Conservation (phyloP, 2,113 vertebrate genomes). For the Ascaphus truei region DNA sequence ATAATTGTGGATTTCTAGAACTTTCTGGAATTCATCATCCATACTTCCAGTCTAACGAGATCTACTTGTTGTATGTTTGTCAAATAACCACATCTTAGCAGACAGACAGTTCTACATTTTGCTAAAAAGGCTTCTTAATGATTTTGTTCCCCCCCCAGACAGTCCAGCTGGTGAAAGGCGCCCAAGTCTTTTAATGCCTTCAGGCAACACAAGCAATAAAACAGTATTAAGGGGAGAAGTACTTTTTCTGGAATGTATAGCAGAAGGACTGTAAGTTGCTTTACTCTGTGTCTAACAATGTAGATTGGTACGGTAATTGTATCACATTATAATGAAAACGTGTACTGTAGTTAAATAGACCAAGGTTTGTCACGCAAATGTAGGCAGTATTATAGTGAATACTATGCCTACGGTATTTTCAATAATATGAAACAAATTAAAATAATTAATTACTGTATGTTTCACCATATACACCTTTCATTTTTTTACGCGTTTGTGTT, state of each 20-base stretch:
- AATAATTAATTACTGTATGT: no score
- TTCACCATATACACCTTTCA: no score
- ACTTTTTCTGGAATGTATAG: slow-evolving; percentile 90
- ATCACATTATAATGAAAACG: no score
- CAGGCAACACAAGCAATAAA: slow-evolving; percentile 74
- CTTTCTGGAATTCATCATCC: not conserved
- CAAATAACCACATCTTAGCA: not conserved
- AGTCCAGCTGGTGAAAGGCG: slow-evolving; percentile 73
- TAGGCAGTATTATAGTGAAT: no score
- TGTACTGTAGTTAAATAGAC: no score
- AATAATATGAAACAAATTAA: no score
- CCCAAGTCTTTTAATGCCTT: slow-evolving; percentile 81
- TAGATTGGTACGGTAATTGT: no score
- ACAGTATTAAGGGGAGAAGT: slow-evolving; percentile 84
- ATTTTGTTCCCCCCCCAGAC: slow-evolving; percentile 61
- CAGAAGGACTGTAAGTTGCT: slow-evolving; percentile 88
- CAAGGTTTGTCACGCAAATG: no score
- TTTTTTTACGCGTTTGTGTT: no score
- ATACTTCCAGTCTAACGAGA: not conserved
- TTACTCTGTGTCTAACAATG: no score
- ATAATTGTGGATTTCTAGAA: not conserved
- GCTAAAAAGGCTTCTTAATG: not conserved
- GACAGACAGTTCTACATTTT: not conserved
- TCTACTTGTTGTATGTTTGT: not conserved
- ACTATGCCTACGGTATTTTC: no score